Base-by-base conservation (phyloP, 2,888 invertebrate genomes). In the Nephrotoma guestfalica region DNA sequence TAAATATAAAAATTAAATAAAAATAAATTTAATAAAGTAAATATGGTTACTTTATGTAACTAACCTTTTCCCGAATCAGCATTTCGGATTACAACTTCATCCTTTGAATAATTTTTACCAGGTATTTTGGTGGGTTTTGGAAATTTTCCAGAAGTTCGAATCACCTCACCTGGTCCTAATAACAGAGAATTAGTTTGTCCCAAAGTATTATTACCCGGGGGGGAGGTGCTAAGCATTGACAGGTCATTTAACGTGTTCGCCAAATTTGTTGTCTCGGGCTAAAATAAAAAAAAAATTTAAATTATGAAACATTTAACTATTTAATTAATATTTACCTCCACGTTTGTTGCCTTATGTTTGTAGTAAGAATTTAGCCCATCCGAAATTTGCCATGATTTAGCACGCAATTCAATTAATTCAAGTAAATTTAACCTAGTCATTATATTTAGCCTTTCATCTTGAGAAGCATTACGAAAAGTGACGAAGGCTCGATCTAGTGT, bases 31-130 rank as follows among this genome's bases (percentile, higher is more conserved):
- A 15, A 5, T 86, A 45, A 86, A 43, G 7, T 18, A 86, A 86
- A 86, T 86, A 86, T 86, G 40, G 86, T 87, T 30, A 30, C 30
- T 30, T 85, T 11, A 85, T 57, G 41, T 13, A 86, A 47, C 15
- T 91, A 92, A 97, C 98, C 98, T 96, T 98, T 98, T 90, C 98
- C 98, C 86, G 97, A 98, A 92, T 98, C 98, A 88, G 97, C 96
- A 91, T 98, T 98, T 88, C 97, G 94, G 90, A 98, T 98, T 88
- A 98, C 96, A 88, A 98, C 96, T 92, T 98, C 98, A 91, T 98
- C 98, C 91, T 98, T 97, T 90, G 97, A 97, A 92, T 97, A 97
- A 91, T 96, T 97, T 92, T 97, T 97, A 89, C 97, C 97, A 86
- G 97, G 96, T 89, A 97, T 96, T 91, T 97, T 96, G 11, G 97